Conservation (phyloP, 2,797 vertebrate genomes). For the Centropyge bicolor region DNA sequence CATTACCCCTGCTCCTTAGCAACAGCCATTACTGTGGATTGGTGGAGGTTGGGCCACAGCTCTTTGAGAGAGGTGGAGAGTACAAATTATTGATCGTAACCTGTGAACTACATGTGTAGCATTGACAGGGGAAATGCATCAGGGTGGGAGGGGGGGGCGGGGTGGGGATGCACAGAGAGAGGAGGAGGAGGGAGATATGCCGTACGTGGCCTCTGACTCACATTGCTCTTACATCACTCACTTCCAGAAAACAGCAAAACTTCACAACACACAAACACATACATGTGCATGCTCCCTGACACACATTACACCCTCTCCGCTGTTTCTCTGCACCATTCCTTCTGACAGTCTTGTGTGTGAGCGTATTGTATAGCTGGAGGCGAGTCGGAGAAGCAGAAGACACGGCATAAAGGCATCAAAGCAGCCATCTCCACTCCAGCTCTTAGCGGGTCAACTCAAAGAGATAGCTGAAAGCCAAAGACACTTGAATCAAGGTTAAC, state of each 20-base stretch:
- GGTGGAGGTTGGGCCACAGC: slow-evolving; percentile 47
- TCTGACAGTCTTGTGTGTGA: slow-evolving; percentile 59
- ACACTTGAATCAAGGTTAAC: slow-evolving; percentile 73
- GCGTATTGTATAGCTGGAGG: slow-evolving; percentile 73
- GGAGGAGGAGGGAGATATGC: slow-evolving; percentile 20
- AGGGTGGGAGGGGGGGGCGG: slow-evolving; percentile 14
- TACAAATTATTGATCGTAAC: slow-evolving; percentile 76
- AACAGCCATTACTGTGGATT: slow-evolving; percentile 50
- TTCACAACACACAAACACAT: slow-evolving; percentile 14
- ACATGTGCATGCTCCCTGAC: slow-evolving; percentile 25
- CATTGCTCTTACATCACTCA: slow-evolving; percentile 47
- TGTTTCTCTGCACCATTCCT: slow-evolving; percentile 49
- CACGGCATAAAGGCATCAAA: slow-evolving; percentile 72
- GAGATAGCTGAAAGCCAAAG: slow-evolving; percentile 58
- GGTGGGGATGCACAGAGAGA: slow-evolving; percentile 5
- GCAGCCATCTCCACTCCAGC: slow-evolving; percentile 58
- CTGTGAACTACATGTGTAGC: slow-evolving; percentile 82
- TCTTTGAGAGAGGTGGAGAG: slow-evolving; percentile 56
- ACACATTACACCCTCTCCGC: slow-evolving; percentile 33
- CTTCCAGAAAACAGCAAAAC: slow-evolving; percentile 36
- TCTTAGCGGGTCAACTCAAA: slow-evolving; percentile 75
- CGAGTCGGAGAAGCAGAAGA: slow-evolving; percentile 59
- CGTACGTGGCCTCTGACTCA: slow-evolving; percentile 46
- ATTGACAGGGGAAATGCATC: slow-evolving; percentile 69
- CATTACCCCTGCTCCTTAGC: slow-evolving; percentile 60